These are phyloP conservation scores for Phenacoccus solenopsis DNA, from an alignment of 1,140 invertebrate genomes.

Conservation along the genomic window DNA sequence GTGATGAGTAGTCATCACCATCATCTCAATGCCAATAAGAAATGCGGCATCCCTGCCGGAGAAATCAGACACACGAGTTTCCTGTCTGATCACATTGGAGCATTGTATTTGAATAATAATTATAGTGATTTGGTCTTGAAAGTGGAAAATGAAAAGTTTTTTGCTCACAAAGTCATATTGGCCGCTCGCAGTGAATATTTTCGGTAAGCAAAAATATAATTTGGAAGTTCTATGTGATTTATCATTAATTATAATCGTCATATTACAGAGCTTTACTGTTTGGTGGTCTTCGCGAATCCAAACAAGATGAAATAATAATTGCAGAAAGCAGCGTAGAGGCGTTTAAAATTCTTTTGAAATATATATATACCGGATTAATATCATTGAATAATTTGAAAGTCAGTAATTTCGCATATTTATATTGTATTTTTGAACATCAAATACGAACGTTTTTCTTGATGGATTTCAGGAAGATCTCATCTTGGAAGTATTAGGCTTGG, in stretches of 20 bases:
- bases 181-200: constrained; percentile 93
- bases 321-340: constrained; percentile 72
- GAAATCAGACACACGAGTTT: constrained; percentile 27
- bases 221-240: neutral
- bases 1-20: constrained; percentile 24
- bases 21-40: constrained; percentile 17
- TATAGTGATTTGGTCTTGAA: constrained; percentile 84
- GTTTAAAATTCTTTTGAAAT: constrained; percentile 81
- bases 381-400: constrained; percentile 63
- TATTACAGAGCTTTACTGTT: constrained; percentile 58
- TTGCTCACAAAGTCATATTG: constrained; percentile 80
- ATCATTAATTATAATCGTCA: neutral
- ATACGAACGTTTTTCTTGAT: constrained; percentile 10
- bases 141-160: constrained; percentile 70
- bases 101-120: constrained; percentile 69
- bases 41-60: constrained; percentile 15
- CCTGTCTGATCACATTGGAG: constrained; percentile 64
- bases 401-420: constrained; percentile 23
- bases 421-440: neutral
- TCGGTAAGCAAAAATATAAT: constrained; percentile 37
- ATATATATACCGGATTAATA: constrained; percentile 90
- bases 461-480: constrained; percentile 59
- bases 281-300: constrained; percentile 83
- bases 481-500: constrained; percentile 73
- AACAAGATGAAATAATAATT: constrained; percentile 68